Evolutionary conservation across 2,888 invertebrate species (phyloP), one percentile per base, ranked within the genome.

Genomic region (Hesperia comma): DNA sequence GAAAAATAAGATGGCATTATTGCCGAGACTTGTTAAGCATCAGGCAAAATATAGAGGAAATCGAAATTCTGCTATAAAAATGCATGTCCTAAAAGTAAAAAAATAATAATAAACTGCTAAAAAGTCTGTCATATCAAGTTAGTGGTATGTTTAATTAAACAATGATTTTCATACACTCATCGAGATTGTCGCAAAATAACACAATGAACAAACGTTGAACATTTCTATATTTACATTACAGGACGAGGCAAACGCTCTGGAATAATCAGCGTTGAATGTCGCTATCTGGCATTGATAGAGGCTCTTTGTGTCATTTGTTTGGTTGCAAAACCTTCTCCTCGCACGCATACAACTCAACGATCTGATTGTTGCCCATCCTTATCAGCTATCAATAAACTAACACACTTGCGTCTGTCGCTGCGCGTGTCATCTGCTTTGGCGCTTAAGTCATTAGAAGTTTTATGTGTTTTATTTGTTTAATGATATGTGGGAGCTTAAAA

Each of bases 221-320:
- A 49, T 51, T 54, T 71, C 70, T 70, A 70, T 66, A 67, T 58
- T 61, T 71, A 61, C 61, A 66, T 57, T 53, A 19, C 54, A 68
- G 58, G 61, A 63, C 41, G 43, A 67, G 21, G 62, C 60, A 55
- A 68, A 68, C 66, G 61, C 68, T 71, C 68, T 68, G 72, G 67
- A 64, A 58, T 56, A 53, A 53, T 61, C 66, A 68, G 63, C 57
- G 61, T 33, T 64, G 41, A 58, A 58, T 63, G 57, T 58, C 57
- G 63, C 73, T 78, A 78, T 78, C 75, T 77, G 74, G 71, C 77
- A 77, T 75, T 79, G 78, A 79, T 78, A 74, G 71, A 74, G 73
- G 67, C 71, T 71, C 74, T 75, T 73, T 73, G 75, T 75, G 67
- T 66, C 71, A 69, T 71, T 68, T 64, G 68, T 63, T 63, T 41